Conservation (phyloP, 2,797 vertebrate species). For the Sebastes flavidus region DNA sequence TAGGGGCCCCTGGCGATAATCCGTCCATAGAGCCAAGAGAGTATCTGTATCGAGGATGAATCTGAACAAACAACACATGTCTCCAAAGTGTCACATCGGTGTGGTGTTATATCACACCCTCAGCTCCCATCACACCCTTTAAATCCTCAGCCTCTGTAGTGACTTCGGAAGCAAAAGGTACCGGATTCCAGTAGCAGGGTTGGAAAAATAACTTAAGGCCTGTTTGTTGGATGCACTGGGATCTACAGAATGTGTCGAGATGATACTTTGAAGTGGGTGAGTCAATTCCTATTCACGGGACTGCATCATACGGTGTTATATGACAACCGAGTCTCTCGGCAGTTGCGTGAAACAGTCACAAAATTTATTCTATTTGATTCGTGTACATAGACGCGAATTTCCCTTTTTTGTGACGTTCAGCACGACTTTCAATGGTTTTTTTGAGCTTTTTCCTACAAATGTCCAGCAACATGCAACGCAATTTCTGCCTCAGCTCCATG, state of each 20-base stretch:
- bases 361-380: too few species aligned
- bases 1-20: too few species aligned
- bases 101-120: not conserved
- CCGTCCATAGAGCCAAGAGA: not conserved
- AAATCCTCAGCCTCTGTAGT: not conserved
- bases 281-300: not conserved
- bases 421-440: accelerated
- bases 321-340: not conserved
- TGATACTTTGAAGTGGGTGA: not conserved
- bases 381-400: too few species aligned
- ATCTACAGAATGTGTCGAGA: not conserved
- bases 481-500: too few species aligned
- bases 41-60: not conserved
- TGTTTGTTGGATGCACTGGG: too few species aligned
- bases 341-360: too few species aligned
- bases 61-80: too few species aligned
- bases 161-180: too few species aligned
- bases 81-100: not conserved
- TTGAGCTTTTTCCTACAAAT: too few species aligned
- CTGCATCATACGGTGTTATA: not conserved
- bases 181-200: not conserved
- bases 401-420: too few species aligned
- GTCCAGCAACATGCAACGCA: too few species aligned
- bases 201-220: not conserved
- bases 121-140: not conserved